Conservation (phyloP, 2,797 vertebrate genomes). For the Echiichthys vipera region DNA sequence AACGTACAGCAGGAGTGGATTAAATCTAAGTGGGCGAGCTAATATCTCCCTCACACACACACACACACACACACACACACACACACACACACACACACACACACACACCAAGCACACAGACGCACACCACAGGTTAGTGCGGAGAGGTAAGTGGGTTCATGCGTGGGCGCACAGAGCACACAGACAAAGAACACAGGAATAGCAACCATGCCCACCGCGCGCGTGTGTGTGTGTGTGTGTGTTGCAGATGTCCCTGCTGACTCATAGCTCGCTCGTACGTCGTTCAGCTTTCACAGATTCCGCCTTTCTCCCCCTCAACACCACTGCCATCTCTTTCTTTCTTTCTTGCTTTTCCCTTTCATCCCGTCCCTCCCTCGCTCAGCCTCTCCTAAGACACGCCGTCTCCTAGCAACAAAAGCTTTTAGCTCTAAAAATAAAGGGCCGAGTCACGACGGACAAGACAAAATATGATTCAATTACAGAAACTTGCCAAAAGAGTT, state of each 20-base stretch:
- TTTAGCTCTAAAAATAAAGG: conserved; percentile 84
- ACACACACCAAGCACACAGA: conserved; percentile 45
- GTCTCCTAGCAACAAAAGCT: conserved; percentile 88
- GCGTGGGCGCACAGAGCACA: conserved; percentile 77
- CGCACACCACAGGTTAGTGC: conserved; percentile 69
- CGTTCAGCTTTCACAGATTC: conserved; percentile 80
- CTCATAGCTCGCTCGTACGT: conserved; percentile 80
- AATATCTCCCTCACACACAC: conserved; percentile 54
- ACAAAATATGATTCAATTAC: conserved; percentile 75
- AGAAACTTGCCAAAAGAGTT: conserved; percentile 66
- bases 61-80: conserved; percentile 37
- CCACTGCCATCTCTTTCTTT: conserved; percentile 61
- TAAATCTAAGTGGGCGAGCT: conserved; percentile 66
- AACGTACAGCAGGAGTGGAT: conserved; percentile 26
- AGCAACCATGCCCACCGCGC: conserved; percentile 68
- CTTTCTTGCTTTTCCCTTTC: conserved; percentile 57
- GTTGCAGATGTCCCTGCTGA: conserved; percentile 82
- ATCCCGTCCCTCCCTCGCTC: conserved; percentile 69
- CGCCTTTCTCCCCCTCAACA: conserved; percentile 73
- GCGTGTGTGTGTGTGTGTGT: conserved; percentile 47
- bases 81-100: conserved; percentile 46
- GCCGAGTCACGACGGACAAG: conserved; percentile 75
- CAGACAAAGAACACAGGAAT: conserved; percentile 79
- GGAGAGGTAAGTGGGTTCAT: conserved; percentile 80
- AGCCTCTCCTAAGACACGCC: conserved; percentile 75